Base-by-base conservation (phyloP, 2,888 invertebrate genomes). In the Hirtodrosophila histrioides region DNA sequence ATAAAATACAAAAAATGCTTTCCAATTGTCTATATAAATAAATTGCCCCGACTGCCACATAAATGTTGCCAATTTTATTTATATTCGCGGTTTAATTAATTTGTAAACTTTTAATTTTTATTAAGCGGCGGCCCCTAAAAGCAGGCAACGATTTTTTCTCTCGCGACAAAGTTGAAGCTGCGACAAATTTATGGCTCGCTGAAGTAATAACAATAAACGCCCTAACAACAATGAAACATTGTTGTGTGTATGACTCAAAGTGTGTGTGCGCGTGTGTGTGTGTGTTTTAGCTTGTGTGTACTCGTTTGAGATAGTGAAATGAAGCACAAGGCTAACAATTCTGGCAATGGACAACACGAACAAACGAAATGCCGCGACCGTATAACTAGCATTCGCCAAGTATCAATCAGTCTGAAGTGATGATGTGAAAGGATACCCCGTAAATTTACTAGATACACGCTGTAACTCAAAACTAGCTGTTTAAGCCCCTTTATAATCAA, bases 241-340 rank as follows among this genome's bases (percentile, higher is more conserved):
- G 23, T 50, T 17, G 43, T 27, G 23, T 51, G 3, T 17, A 17
- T 17, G 17, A 17, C 1, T 17, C 17, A 17, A 17, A 1, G 17
- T 41, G 33, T 41, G 11, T 43, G 44, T 56, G 17, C 9, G 12
- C 10, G 23, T 43, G 29, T 40, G 40, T 43, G 17, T 55, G 17
- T 61, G 39, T 46, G 37, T 46, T 46, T 37, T 11, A 27, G 29
- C 57, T 31, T 10, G 39, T 45, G 17, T 17, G 55, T 7, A n/a
- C 9, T 10, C 48, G 43, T 44, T 10, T 67, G 57, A 12, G 17
- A 41, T 12, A 43, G 51, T 39, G 23, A 44, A 62, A 67, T 67
- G 46, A 49, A 56, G 58, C 66, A 70, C 70, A 75, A 70, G 76
- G 75, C 35, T 65, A 76, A 56, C 41, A 58, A 65, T 53, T 57